Base-by-base conservation (phyloP, 2,888 invertebrate genomes). In the Protula sp. region DNA sequence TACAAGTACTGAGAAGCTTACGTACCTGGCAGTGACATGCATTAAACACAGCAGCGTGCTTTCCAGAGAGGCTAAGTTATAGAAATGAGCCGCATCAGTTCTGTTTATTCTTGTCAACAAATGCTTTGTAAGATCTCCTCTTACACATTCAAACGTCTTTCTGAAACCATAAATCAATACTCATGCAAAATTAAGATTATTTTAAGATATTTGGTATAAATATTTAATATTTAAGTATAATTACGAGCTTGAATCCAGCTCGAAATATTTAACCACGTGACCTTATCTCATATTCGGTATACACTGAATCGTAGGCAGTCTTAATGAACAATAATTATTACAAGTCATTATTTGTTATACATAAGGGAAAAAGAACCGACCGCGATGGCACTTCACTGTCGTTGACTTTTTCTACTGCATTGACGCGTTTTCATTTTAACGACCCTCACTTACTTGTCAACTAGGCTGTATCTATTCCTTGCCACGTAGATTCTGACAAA, bases 21-120 rank as follows among this genome's bases (percentile, higher is more conserved):
- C n/a, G 55, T 59, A 78, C 79, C 78, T 78, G 26, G 79, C 75
- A 14, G 78, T 78, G 53, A 79, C 68, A 57, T 78, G 76, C 74
- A 77, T 73, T 4, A 79, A 69, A 62, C 74, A 74, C 31, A 71
- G 66, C 2, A 79, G 70, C 3, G 76, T 75, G 30, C 74, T 72
- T 65, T 79, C 77, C 28, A 79, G 70, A 3, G 76, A 74, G n/a
- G 78, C 74, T 53, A 79, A 71, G 59, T 79, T 79, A 64, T 79
- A 78, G 66, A 78, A 78, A 59, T 79, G 76, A 4, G 77, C 74
- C 19, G 77, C 76, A 64, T 77, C 78, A 22, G 74, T 73, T 2
- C 78, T 69, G 62, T 73, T 76, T 19, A 79, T 70, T 3, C 75
- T 61, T 50, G 68, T 65, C 54, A 77, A 60, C 31, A 78, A 57